Base-by-base conservation (phyloP, 1,140 invertebrate species). In the Solenopsis fugax region DNA sequence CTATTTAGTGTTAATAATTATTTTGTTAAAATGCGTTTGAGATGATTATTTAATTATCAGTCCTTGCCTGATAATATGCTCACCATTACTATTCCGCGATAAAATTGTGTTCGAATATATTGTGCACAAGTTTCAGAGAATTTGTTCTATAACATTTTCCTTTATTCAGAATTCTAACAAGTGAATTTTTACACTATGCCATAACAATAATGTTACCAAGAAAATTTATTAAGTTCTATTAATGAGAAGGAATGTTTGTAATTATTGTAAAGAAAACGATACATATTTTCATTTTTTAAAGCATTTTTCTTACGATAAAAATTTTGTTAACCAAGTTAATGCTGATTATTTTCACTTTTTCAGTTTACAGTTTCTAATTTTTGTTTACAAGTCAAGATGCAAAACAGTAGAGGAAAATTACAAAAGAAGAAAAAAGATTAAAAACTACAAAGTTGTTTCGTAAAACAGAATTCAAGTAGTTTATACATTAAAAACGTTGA, bases 21-120 rank as follows among this genome's bases (percentile, higher is more conserved):
- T 34, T 29, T 12, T 12, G 24, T 48, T 60, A 45, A 58, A 13
- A 65, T 50, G 7, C 18, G 18, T 72, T 48, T 29, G 10, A 41
- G 10, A 41, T n/a, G 52, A 81, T 81, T 37, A 81, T 58, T 82
- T 82, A 82, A 54, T 12, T 18, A 58, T 58, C 41, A 13, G n/a
- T 18, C 37, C 3, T 9, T 67, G n/a, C 24, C 29, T 56, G 78
- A 54, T 37, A 29, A 12, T n/a, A 10, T 54, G 24, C 9, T 84
- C 24, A 60, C 13, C 4, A 21, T 84, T 84, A 60, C 41, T 56
- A 73, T 18, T 73, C 56, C 29, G n/a, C 3, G 2, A 72, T 21
- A 84, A 84, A 75, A 75, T 75, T 69, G 60, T 69, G 21, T 18
- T 34, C 10, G 24, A 62, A 84, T 84, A 84, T 56, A 7, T 41